Evolutionary conservation across 2,888 invertebrate genomes (phyloP).

Genomic region (Diadegma fenestrale): DNA sequence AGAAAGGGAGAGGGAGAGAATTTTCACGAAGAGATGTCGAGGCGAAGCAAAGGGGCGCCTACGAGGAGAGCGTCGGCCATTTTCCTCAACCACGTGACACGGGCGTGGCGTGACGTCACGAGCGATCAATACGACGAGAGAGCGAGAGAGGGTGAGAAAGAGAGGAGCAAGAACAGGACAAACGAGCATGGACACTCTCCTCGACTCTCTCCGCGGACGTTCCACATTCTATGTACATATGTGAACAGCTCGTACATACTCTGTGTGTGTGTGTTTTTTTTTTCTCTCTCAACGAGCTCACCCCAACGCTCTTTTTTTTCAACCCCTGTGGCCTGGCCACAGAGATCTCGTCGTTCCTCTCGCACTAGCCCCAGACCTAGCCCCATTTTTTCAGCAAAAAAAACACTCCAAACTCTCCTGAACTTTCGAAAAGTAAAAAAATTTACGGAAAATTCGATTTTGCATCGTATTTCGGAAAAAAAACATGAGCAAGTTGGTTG

Average conservation of each 20-base stretch:
- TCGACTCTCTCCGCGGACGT: conserved; percentile 68
- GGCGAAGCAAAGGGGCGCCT: conserved; percentile 66
- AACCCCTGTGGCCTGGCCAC: conserved; percentile 37
- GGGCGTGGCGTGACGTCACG: conserved; percentile 84
- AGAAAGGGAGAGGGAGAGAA: conserved; percentile 29
- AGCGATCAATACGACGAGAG: conserved; percentile 81
- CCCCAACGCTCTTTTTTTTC: conserved; percentile 18
- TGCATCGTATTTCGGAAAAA: no score
- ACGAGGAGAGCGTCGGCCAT: conserved; percentile 77
- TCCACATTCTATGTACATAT: conserved; percentile 72
- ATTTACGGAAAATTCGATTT: not conserved
- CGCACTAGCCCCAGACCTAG: not conserved
- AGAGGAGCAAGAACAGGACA: conserved; percentile 49
- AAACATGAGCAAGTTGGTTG: not conserved
- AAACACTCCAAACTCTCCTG: not conserved
- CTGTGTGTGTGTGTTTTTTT: not conserved
- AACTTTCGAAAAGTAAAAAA: not conserved
- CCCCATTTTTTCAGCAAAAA: not conserved
- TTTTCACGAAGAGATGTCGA: conserved; percentile 48
- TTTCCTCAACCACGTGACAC: conserved; percentile 82
- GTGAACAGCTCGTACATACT: conserved; percentile 8
- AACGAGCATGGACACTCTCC: conserved; percentile 63
- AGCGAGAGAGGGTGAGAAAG: conserved; percentile 65
- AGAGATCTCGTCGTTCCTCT: conserved; percentile 11
- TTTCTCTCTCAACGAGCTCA: conserved; percentile 24